phyloP scores from a whole-genome alignment of 2,888 invertebrate species.

The Papilio demoleus region DNA sequence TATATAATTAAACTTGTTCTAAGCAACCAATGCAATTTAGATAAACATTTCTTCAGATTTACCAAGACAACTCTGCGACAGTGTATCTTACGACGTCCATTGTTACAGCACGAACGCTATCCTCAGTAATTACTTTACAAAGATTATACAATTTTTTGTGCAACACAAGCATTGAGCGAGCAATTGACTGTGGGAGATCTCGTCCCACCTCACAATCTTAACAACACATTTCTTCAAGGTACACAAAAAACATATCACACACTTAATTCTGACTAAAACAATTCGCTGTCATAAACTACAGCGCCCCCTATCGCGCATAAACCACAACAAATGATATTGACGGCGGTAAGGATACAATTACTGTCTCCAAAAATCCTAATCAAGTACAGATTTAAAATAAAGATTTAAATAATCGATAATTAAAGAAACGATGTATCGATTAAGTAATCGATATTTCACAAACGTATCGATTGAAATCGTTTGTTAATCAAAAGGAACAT shows the following conservation, averaged over 20 bases:
- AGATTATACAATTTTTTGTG: conserved; percentile 25
- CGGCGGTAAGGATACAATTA: not conserved
- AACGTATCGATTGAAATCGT: conserved; percentile 13
- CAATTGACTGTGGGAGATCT: conserved; percentile 7
- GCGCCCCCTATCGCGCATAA: too few relatives aligned
- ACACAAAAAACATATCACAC: not conserved
- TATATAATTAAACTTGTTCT: not conserved
- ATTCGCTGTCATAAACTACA: too few relatives aligned
- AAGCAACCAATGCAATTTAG: not conserved
- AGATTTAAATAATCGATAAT: conserved; percentile 26
- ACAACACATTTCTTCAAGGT: not conserved
- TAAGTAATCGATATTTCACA: conserved; percentile 28
- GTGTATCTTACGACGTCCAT: conserved; percentile 15
- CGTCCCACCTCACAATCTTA: not conserved
- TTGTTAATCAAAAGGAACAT: conserved; percentile 7
- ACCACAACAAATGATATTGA: too few relatives aligned
- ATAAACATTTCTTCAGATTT: not conserved
- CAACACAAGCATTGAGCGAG: conserved; percentile 18
- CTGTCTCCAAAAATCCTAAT: not conserved
- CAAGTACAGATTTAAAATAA: conserved; percentile 1
- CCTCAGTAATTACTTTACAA: conserved; percentile 15
- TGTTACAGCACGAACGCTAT: conserved; percentile 19
- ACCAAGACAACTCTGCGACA: not conserved
- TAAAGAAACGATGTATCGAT: conserved; percentile 15
- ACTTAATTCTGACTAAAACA: not conserved